Conservation (phyloP, 2,797 vertebrate species). For the Ctenosaura bakeri region DNA sequence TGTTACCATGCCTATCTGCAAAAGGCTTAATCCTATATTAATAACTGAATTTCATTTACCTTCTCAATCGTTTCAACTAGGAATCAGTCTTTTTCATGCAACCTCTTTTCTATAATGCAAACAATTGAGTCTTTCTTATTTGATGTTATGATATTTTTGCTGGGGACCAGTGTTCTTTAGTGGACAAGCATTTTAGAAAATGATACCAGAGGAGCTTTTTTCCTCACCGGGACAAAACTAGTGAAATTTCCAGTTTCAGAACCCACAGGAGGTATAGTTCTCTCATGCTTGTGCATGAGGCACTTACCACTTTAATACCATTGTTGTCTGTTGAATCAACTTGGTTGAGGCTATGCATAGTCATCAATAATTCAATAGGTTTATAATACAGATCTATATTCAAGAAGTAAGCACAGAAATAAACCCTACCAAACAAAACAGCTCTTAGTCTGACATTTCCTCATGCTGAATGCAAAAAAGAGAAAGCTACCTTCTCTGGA, state of each 20-base stretch:
- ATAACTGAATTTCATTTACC: not conserved
- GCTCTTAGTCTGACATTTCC: no score
- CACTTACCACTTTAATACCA: not conserved
- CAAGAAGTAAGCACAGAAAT: no score
- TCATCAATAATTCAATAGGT: no score
- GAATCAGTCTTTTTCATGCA: not conserved
- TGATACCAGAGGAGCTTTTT: not conserved
- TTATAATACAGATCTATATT: no score
- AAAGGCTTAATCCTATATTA: not conserved
- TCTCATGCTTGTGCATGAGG: not conserved
- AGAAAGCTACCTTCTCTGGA: no score
- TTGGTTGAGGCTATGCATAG: no score
- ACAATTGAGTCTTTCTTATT: not conserved
- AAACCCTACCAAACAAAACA: no score
- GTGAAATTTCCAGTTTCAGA: not conserved
- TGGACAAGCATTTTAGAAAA: no score
- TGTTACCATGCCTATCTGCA: not conserved
- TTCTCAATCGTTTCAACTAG: not conserved
- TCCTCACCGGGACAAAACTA: no score
- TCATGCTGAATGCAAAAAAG: no score
- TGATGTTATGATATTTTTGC: not conserved
- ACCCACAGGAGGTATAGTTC: not conserved
- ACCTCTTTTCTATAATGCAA: not conserved
- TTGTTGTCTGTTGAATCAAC: not conserved
- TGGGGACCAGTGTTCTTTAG: not conserved